Evolutionary conservation across 2,888 invertebrate species (phyloP), one percentile per base, ranked within the genome.

Genomic region (Pachymerium ferrugineum): DNA sequence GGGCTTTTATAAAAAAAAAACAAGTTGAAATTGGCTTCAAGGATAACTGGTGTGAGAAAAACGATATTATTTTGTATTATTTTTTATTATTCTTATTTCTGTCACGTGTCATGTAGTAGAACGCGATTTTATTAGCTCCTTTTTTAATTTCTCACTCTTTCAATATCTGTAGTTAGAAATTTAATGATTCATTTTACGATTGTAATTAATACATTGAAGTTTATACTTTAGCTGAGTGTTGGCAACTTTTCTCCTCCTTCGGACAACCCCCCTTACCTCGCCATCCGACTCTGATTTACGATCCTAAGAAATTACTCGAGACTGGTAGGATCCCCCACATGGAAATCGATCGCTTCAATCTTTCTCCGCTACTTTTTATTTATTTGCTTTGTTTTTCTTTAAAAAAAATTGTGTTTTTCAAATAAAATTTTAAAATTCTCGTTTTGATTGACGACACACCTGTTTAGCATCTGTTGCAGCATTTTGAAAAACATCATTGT

Each of bases 381-480:
- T 25, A 62, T 62, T 62, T n/a, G n/a, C n/a, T n/a, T n/a, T n/a
- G n/a, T n/a, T n/a, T n/a, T n/a, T n/a, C n/a, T n/a, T n/a, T n/a
- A n/a, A n/a, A n/a, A n/a, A n/a, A n/a, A n/a, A n/a, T n/a, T n/a
- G n/a, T n/a, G n/a, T n/a, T n/a, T n/a, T n/a, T n/a, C n/a, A n/a
- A n/a, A n/a, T n/a, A n/a, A n/a, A n/a, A n/a, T n/a, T n/a, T n/a
- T n/a, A n/a, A n/a, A n/a, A n/a, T n/a, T n/a, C n/a, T n/a, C n/a
- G n/a, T n/a, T 10, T 25, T 62, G 62, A 62, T 62, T 62, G 62
- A 62, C 62, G 28, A 25, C n/a, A 28, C 62, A 62, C 62, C 62
- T 62, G 62, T 62, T 62, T 62, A 62, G 28, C 62, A 62, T 28
- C 62, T 62, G 62, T 62, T n/a, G n/a, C n/a, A n/a, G n/a, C n/a